A percentile compares a stretch with the other conserved stretches of the same genome.
These are phyloP conservation scores for Agapetus fuscipes DNA, from an alignment of 2,888 invertebrate genomes.

Conservation along the genomic window DNA sequence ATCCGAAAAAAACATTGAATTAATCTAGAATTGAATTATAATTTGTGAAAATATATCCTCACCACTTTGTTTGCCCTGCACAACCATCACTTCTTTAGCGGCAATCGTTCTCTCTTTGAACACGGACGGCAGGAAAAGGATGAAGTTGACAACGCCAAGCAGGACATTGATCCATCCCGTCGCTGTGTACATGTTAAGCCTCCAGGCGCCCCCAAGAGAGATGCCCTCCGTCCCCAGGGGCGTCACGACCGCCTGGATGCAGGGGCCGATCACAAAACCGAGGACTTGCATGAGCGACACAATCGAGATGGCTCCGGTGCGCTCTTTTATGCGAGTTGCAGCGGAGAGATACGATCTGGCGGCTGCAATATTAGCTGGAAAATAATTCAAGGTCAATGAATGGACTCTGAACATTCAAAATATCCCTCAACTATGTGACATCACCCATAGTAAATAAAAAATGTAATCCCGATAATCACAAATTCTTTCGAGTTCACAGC, in stretches of 20 bases:
- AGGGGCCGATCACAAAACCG: slow-evolving; percentile 81
- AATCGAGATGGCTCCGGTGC: slow-evolving; percentile 75
- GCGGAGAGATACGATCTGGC: slow-evolving; percentile 78
- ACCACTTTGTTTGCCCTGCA: slow-evolving; percentile 58
- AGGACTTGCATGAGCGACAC: slow-evolving; percentile 77
- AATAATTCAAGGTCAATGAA: too few relatives aligned
- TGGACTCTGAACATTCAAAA: too few relatives aligned
- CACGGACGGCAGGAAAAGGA: slow-evolving; percentile 62
- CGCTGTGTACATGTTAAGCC: slow-evolving; percentile 80
- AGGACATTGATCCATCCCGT: slow-evolving; percentile 77
- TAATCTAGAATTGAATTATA: slow-evolving; percentile 2
- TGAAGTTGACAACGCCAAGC: slow-evolving; percentile 61
- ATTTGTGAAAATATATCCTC: too few relatives aligned
- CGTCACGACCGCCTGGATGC: slow-evolving; percentile 70
- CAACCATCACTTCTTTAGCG: slow-evolving; percentile 66
- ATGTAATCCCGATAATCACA: too few relatives aligned
- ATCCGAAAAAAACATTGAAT: slow-evolving; percentile 1
- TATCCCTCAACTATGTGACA: too few relatives aligned
- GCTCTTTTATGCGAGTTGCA: slow-evolving; percentile 68
- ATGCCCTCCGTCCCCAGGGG: slow-evolving; percentile 62
- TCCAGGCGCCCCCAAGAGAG: slow-evolving; percentile 41
- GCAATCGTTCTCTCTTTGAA: slow-evolving; percentile 73
- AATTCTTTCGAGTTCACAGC: too few relatives aligned
- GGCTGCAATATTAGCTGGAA: slow-evolving; percentile 70
- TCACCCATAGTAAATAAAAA: too few relatives aligned